These are phyloP conservation scores for Nysson spinosus DNA, from an alignment of 2,888 invertebrate species.

Conservation along the genomic window DNA sequence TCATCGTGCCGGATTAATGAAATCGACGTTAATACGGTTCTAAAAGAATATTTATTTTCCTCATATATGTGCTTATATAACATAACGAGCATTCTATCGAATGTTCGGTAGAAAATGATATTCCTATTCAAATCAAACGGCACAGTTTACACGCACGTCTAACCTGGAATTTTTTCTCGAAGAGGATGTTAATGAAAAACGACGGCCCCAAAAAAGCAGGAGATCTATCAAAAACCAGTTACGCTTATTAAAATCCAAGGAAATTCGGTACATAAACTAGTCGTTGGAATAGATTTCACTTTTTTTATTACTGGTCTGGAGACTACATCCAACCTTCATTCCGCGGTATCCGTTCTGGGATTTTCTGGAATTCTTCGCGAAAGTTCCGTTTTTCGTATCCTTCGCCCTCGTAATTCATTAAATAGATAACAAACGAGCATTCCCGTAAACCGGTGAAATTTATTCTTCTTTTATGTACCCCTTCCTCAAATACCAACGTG, in stretches of 20 bases:
- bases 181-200: too few species aligned
- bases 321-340: neutral
- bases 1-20: conserved; percentile 18
- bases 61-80: too few species aligned
- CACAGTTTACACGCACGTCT: too few species aligned
- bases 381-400: neutral
- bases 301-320: neutral
- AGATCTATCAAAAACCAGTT: too few species aligned
- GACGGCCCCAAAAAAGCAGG: too few species aligned
- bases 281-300: conserved; percentile 11
- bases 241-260: too few species aligned
- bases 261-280: neutral
- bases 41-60: too few species aligned
- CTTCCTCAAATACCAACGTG: neutral
- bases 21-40: conserved; percentile 9
- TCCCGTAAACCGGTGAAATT: neutral
- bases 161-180: too few species aligned
- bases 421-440: neutral
- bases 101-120: too few species aligned
- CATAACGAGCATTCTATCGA: too few species aligned
- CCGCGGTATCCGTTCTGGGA: neutral
- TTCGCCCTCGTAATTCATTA: neutral
- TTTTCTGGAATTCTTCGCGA: too few species aligned
- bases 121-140: too few species aligned
- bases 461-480: neutral